Evolutionary conservation across 2,797 vertebrate genomes (phyloP).

Genomic region (Lutjanus campechanus): DNA sequence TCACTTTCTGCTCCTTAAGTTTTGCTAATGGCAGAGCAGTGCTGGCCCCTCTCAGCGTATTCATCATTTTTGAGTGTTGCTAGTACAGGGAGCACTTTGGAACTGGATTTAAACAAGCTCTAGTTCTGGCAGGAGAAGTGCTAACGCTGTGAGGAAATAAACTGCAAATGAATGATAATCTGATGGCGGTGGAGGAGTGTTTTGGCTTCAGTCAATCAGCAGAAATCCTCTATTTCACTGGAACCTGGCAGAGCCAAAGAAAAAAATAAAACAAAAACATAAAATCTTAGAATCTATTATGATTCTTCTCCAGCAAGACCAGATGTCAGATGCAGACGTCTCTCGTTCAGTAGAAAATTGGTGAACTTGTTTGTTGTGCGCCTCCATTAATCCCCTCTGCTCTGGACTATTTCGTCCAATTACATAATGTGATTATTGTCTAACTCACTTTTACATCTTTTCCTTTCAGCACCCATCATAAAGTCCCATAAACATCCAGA

Average conservation of each 20-base stretch:
- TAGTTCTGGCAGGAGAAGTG: constrained; percentile 67
- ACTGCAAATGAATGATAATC: constrained; percentile 67
- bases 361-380: constrained; percentile 19
- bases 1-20: constrained; percentile 62
- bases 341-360: constrained; percentile 10
- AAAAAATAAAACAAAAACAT: background rate
- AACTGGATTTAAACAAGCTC: constrained; percentile 66
- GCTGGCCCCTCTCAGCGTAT: constrained; percentile 61
- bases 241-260: constrained; percentile 36
- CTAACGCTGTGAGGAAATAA: constrained; percentile 71
- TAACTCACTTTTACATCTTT: background rate
- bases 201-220: constrained; percentile 52
- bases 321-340: constrained; percentile 1
- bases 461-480: background rate
- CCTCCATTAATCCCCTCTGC: background rate
- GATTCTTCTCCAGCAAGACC: constrained; percentile 2
- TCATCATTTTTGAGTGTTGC: constrained; percentile 74
- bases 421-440: background rate
- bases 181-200: constrained; percentile 53
- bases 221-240: constrained; percentile 62
- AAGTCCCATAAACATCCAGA: constrained; percentile 18
- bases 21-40: constrained; percentile 63
- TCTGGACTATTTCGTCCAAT: constrained; percentile 1
- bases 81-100: constrained; percentile 63
- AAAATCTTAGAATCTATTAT: constrained; percentile 20